Conservation (phyloP, 1,140 invertebrate species). For the Lasioglossum albipes region DNA sequence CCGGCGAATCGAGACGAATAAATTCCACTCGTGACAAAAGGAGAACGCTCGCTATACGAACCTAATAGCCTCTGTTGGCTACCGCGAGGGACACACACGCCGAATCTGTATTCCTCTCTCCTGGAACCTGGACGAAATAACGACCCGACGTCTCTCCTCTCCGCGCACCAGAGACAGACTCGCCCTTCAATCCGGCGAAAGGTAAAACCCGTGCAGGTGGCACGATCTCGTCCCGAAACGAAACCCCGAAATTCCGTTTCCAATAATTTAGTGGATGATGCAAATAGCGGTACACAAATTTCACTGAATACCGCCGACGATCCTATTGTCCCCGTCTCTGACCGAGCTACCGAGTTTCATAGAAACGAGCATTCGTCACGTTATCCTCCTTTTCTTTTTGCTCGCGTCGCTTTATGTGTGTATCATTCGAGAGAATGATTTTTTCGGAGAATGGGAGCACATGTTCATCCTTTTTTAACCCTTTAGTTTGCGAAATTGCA, state of each 20-base stretch:
- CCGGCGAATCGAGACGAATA: constrained; percentile 62
- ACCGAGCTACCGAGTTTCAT: too few relatives aligned
- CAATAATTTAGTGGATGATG: constrained; percentile 36
- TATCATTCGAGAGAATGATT: too few relatives aligned
- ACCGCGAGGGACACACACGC: constrained; percentile 54
- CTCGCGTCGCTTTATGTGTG: too few relatives aligned
- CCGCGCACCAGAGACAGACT: background rate
- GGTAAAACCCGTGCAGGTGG: constrained; percentile 51
- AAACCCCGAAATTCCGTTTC: constrained; percentile 27
- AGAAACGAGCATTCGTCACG: background rate
- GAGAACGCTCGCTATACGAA: constrained; percentile 62
- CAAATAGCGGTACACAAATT: constrained; percentile 38
- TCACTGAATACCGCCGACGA: constrained; percentile 3
- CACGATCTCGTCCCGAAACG: constrained; percentile 27
- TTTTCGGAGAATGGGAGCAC: too few relatives aligned
- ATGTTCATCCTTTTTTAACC: too few relatives aligned
- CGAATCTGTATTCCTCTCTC: constrained; percentile 60
- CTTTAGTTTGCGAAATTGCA: too few relatives aligned
- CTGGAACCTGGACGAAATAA: constrained; percentile 61
- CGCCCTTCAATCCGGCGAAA: constrained; percentile 38
- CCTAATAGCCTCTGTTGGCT: constrained; percentile 62
- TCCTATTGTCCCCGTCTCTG: constrained; percentile 2
- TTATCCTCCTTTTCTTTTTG: background rate
- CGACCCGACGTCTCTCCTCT: constrained; percentile 39
- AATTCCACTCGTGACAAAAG: constrained; percentile 66